phyloP scores from a whole-genome alignment of 2,888 invertebrate genomes.

The Eupithecia centaureata region DNA sequence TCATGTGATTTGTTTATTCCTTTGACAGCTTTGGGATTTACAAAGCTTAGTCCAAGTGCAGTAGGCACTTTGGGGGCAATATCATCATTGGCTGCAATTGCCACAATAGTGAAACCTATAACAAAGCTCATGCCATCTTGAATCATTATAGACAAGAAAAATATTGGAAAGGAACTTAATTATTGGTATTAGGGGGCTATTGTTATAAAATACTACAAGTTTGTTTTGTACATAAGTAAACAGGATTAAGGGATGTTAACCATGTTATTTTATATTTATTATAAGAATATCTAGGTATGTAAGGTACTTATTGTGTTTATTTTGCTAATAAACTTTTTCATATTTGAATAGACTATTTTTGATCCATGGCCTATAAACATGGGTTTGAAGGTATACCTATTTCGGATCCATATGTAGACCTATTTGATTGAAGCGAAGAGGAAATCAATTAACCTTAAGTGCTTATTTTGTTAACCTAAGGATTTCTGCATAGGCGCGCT shows the following conservation, averaged over 20 bases:
- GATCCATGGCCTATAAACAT: too few species aligned
- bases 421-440: too few species aligned
- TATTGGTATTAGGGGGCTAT: slow-evolving; percentile 2
- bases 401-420: too few species aligned
- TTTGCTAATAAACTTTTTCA: neutral
- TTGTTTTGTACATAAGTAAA: neutral
- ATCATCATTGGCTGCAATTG: slow-evolving; percentile 91
- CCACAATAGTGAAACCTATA: slow-evolving; percentile 90
- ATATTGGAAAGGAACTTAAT: neutral
- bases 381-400: too few species aligned
- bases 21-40: slow-evolving; percentile 90
- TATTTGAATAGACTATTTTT: neutral
- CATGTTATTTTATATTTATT: neutral
- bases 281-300: neutral
- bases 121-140: slow-evolving; percentile 88
- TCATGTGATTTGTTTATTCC: slow-evolving; percentile 94
- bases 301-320: neutral
- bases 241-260: neutral
- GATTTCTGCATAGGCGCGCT: too few species aligned
- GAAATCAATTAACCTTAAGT: too few species aligned
- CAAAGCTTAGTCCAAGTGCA: slow-evolving; percentile 89
- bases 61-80: slow-evolving; percentile 91
- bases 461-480: too few species aligned
- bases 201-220: neutral
- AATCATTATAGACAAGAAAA: slow-evolving; percentile 25